Evolutionary conservation across 2,113 vertebrate genomes (phyloP).

Genomic region (Channa argus): DNA sequence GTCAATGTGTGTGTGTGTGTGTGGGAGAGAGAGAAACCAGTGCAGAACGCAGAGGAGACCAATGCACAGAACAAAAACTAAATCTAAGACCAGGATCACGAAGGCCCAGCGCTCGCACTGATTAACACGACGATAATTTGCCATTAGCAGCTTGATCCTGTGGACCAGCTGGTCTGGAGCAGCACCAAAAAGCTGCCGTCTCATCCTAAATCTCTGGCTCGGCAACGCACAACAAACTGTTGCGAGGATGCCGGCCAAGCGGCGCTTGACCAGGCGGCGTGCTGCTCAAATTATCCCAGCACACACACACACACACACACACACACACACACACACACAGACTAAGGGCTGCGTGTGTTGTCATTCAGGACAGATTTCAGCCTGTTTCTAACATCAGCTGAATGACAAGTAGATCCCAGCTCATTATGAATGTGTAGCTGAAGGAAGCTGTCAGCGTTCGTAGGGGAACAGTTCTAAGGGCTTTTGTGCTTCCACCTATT

Average conservation of each 20-base stretch:
- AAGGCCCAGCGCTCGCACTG: constrained; percentile 35
- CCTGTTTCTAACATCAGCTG: background rate
- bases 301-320: constrained; percentile 19
- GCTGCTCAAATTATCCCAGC: constrained; percentile 34
- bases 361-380: constrained; percentile 35
- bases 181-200: constrained; percentile 42
- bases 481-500: too few relatives aligned
- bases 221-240: constrained; percentile 47
- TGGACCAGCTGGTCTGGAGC: constrained; percentile 64
- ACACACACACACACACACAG: background rate
- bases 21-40: too few relatives aligned
- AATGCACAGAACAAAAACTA: too few relatives aligned
- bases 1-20: too few relatives aligned
- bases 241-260: constrained; percentile 44
- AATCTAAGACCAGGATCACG: background rate
- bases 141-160: constrained; percentile 59
- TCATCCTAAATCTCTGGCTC: constrained; percentile 42
- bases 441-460: background rate
- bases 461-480: background rate
- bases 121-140: constrained; percentile 59
- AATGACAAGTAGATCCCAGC: constrained; percentile 9
- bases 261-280: constrained; percentile 10
- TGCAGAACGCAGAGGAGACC: too few relatives aligned
- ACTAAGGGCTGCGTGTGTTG: constrained; percentile 18
- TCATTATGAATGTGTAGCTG: background rate